phyloP scores from a whole-genome alignment of 2,797 vertebrate genomes.

The Urosaurus nigricauda region DNA sequence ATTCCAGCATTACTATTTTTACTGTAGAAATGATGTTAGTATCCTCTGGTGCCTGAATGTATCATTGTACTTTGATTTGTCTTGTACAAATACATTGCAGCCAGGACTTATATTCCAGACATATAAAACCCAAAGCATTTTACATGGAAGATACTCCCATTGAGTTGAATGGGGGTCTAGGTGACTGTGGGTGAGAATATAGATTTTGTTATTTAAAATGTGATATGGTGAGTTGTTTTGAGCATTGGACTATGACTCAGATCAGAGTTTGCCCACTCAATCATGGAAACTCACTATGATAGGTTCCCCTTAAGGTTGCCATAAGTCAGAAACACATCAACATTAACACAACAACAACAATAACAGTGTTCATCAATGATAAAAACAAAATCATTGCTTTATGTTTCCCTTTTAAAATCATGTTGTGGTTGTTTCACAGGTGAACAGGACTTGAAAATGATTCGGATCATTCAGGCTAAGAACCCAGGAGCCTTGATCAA shows the following conservation, averaged over 20 bases:
- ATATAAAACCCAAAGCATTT: not conserved
- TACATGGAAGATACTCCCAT: not conserved
- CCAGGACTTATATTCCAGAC: too few relatives aligned
- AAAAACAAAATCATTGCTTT: not conserved
- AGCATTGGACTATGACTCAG: too few relatives aligned
- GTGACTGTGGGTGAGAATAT: not conserved
- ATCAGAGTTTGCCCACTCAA: too few relatives aligned
- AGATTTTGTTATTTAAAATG: not conserved
- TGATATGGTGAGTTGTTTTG: not conserved
- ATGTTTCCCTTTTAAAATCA: not conserved
- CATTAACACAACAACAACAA: too few relatives aligned
- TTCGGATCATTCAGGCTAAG: slow-evolving; percentile 65
- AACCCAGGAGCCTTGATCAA: slow-evolving; percentile 63
- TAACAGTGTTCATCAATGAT: not conserved
- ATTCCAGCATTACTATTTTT: not conserved
- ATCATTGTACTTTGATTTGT: slow-evolving; percentile 2
- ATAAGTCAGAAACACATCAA: too few relatives aligned
- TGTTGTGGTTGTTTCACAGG: slow-evolving; percentile 52
- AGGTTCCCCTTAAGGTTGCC: too few relatives aligned
- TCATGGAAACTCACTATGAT: too few relatives aligned
- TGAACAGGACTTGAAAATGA: slow-evolving; percentile 75
- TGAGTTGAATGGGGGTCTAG: not conserved
- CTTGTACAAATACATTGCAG: not conserved
- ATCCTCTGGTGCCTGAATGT: not conserved
- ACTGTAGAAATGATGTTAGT: not conserved